These are phyloP conservation scores for Pseudoips prasinana DNA, from an alignment of 2,888 invertebrate genomes.

Conservation along the genomic window DNA sequence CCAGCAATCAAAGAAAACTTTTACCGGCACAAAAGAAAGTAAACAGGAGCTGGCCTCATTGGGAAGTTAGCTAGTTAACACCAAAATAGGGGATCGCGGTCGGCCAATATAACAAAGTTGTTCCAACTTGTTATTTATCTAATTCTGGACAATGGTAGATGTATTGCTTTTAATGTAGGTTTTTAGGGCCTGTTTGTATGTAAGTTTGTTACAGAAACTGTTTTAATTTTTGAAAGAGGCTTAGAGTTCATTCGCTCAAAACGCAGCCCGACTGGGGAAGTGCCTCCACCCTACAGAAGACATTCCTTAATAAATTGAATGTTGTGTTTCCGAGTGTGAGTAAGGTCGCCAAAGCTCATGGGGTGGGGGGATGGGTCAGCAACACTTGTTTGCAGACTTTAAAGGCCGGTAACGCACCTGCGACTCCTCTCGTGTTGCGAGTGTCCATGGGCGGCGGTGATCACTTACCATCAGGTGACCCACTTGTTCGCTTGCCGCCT, in stretches of 20 bases:
- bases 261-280: too few relatives aligned
- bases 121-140: constrained; percentile 53
- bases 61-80: constrained; percentile 57
- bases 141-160: constrained; percentile 35
- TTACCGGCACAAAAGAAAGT: constrained; percentile 55
- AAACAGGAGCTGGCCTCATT: constrained; percentile 47
- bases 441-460: too few relatives aligned
- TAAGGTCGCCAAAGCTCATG: too few relatives aligned
- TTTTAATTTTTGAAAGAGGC: neutral
- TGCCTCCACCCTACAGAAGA: too few relatives aligned
- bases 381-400: too few relatives aligned
- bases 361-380: too few relatives aligned
- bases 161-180: constrained; percentile 16
- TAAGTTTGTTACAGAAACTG: neutral
- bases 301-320: too few relatives aligned
- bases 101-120: constrained; percentile 53
- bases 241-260: neutral
- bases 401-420: too few relatives aligned
- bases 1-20: constrained; percentile 46
- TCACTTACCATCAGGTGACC: too few relatives aligned
- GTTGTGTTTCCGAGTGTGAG: too few relatives aligned
- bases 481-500: too few relatives aligned
- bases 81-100: constrained; percentile 49
- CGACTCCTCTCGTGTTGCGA: too few relatives aligned
- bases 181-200: neutral